Evolutionary conservation across 2,888 invertebrate species (phyloP), one percentile per base, ranked within the genome.

Genomic region (Drosophila nigricruria): DNA sequence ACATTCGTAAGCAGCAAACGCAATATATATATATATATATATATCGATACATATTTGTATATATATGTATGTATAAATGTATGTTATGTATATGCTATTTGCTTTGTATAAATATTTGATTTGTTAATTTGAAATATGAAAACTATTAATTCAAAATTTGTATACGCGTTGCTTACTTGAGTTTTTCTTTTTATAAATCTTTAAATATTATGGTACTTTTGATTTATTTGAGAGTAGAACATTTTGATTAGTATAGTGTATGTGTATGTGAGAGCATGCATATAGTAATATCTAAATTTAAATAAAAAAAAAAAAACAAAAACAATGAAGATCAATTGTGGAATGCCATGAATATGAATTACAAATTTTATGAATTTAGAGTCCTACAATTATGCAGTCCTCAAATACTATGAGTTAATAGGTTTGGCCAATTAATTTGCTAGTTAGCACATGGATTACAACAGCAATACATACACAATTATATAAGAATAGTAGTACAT

Each of bases 61-160:
- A 5, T 63, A 27, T 71, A 47, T 65, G 65, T 36, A 32, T 61
- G 65, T 36, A 32, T 61, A 42, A 42, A 18, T n/a, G 36, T 5
- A 38, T n/a, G 30, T 27, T 32, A 30, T 53, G 25, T 38, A 56
- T 61, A 18, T n/a, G 45, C 20, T 12, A 47, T 45, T 34, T 64
- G 20, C 10, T 45, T 42, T 66, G 32, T 79, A 47, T 66, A 70
- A 75, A 64, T 69, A 70, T 61, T 54, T 82, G 60, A 72, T 52
- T 82, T 74, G 34, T 68, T 50, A 50, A 36, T 66, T 82, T 60
- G 61, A 71, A 81, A 87, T 82, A 84, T 78, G 79, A 87, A 78
- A 69, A 82, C 70, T 73, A 69, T 77, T 77, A 67, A 75, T 77
- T 83, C 50, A 85, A 85, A 79, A 82, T 84, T 82, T 85, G 82